A percentile compares a stretch with the other conserved stretches of the same genome.
These are phyloP conservation scores for Torymus auratus DNA, from an alignment of 2,888 invertebrate species.

Conservation along the genomic window DNA sequence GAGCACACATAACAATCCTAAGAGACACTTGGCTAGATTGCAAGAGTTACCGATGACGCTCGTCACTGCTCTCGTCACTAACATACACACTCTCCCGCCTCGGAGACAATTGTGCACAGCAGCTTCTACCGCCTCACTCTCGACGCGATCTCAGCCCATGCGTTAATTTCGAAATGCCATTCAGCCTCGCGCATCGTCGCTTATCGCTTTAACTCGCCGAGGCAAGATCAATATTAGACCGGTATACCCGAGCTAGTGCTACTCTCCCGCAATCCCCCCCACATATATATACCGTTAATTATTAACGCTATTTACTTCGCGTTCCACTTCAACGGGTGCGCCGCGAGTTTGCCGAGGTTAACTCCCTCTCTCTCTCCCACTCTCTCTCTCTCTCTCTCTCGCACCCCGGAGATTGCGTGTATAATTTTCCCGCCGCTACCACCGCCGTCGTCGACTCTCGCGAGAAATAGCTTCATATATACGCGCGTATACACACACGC, in stretches of 20 bases:
- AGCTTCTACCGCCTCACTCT: too few relatives aligned
- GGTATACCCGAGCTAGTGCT: not conserved
- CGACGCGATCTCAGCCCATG: not conserved
- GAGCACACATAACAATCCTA: constrained; percentile 26
- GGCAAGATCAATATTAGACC: constrained; percentile 35
- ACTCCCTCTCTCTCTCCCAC: not conserved
- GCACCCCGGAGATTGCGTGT: too few relatives aligned
- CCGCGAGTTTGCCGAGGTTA: not conserved
- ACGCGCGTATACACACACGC: too few relatives aligned
- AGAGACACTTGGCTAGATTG: constrained; percentile 44
- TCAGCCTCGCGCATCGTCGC: not conserved
- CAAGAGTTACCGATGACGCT: too few relatives aligned
- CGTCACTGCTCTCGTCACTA: too few relatives aligned
- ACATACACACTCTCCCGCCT: too few relatives aligned
- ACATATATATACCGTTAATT: constrained; percentile 35
- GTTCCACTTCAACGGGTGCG: too few relatives aligned
- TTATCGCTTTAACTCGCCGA: not conserved
- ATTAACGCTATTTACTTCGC: constrained; percentile 18
- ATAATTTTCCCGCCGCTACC: too few relatives aligned
- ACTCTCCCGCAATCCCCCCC: too few relatives aligned
- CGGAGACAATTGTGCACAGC: too few relatives aligned
- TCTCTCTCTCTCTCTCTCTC: not conserved
- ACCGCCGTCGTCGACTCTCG: too few relatives aligned
- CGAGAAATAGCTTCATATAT: too few relatives aligned
- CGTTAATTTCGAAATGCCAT: constrained; percentile 48